Base-by-base conservation (phyloP, 2,888 invertebrate species). In the Lutraria lutraria region DNA sequence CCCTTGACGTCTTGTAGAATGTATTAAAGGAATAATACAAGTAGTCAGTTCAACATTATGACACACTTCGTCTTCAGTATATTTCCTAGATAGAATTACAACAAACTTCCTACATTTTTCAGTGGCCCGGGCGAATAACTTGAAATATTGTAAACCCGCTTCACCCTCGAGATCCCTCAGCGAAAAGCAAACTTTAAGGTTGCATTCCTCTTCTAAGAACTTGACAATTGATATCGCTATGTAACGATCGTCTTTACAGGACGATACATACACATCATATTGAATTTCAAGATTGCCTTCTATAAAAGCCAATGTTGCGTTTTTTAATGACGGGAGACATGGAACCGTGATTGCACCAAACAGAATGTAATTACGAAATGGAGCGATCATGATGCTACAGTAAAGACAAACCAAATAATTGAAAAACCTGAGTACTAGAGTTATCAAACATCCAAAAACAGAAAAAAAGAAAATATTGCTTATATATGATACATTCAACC, bases 201-300 rank as follows among this genome's bases (percentile, higher is more conserved):
- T 63, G 52, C 63, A 72, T 3, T 68, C 43, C 13, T 12, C 43
- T n/a, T 83, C 83, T 6, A 83, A 13, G 31, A 68, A 83, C 16
- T 43, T 25, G 10, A 83, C 25, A 2, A 83, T 53, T 3, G 31
- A 31, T 43, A 25, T 43, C 15, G 60, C 72, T 2, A 25, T 21
- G 16, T 43, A n/a, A 31, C 21, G 2, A 83, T 83, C 52, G 19
- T 43, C 52, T 3, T 63, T 53, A 83, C 83, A n/a, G 0, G 60
- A 83, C 6, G 83, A 83, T n/a, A 83, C n/a, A 83, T 60, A 83
- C 34, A 83, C 82, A 21, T 82, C 82, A 60, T 82, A 82, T 16
- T 19, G 0, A 16, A 82, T 19, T 2, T 56, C 31, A 56, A 31
- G 19, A 31, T 29, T 52, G 21, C 21, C 60, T 60, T 82, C 31